Evolutionary conservation across 1,140 invertebrate genomes (phyloP).

Genomic region (Pachypeltis micranthus): DNA sequence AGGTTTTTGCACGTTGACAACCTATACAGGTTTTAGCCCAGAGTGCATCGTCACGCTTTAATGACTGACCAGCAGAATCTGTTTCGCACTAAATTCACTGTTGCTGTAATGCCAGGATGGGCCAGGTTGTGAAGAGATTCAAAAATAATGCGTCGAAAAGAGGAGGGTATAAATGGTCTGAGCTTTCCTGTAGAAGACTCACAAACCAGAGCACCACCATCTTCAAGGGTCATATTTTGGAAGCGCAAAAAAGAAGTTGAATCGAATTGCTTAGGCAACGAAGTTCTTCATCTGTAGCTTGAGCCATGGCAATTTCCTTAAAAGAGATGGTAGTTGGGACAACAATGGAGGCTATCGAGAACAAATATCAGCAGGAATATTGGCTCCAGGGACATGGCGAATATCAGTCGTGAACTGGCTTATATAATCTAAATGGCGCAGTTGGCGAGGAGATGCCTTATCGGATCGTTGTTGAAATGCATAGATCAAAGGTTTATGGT

Average conservation of each 20-base stretch:
- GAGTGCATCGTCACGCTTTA: no score
- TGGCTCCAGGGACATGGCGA: background rate
- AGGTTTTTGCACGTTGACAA: no score
- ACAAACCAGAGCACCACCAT: conserved; percentile 20
- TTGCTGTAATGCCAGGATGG: conserved; percentile 31
- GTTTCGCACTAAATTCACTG: conserved; percentile 14
- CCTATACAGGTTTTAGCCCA: no score
- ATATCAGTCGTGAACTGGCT: no score
- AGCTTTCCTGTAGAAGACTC: no score
- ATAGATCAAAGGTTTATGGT: conserved; percentile 32
- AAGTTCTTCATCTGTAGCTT: background rate
- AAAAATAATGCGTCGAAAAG: conserved; percentile 28
- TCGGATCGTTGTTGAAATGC: conserved; percentile 27
- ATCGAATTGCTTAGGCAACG: background rate
- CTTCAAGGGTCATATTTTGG: no score
- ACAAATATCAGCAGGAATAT: background rate
- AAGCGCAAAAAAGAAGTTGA: background rate
- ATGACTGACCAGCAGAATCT: conserved; percentile 4
- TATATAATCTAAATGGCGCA: conserved; percentile 25
- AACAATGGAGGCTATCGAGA: background rate
- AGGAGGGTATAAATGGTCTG: no score
- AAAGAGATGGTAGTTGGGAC: background rate
- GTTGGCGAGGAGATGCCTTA: conserved; percentile 30
- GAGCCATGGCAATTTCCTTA: background rate
- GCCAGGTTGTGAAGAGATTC: conserved; percentile 29